phyloP scores from a whole-genome alignment of 2,113 vertebrate genomes.

The Noturus placidus region DNA sequence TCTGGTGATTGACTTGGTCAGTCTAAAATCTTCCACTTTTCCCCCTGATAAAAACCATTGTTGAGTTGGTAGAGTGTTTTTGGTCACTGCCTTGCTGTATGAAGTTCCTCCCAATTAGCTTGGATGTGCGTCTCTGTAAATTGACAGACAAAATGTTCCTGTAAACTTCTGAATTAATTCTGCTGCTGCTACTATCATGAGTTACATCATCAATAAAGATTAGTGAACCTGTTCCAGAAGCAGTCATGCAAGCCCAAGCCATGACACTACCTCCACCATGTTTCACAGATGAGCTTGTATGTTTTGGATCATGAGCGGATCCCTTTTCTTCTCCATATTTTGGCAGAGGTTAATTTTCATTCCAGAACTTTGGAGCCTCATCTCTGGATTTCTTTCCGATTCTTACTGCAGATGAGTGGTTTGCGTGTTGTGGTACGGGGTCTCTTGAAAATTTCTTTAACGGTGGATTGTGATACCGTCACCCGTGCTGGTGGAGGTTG shows the following conservation, averaged over 20 bases:
- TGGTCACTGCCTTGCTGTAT: neutral
- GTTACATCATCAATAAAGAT: too few relatives aligned
- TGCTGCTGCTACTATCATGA: neutral
- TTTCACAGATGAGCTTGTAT: neutral
- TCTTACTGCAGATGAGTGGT: neutral
- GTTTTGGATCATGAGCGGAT: too few relatives aligned
- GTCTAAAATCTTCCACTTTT: neutral
- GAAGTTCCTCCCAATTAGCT: neutral
- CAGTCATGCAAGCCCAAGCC: too few relatives aligned
- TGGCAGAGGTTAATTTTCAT: neutral
- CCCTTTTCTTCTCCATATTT: too few relatives aligned
- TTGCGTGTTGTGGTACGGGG: neutral
- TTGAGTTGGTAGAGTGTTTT: too few relatives aligned
- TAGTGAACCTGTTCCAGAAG: neutral
- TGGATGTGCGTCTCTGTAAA: too few relatives aligned
- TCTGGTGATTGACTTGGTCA: neutral
- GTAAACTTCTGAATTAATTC: too few relatives aligned
- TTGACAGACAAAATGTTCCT: too few relatives aligned
- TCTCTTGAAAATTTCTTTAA: neutral
- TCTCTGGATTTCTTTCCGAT: neutral
- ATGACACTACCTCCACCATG: too few relatives aligned
- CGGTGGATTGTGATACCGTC: neutral
- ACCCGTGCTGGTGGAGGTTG: neutral
- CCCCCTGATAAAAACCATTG: too few relatives aligned
- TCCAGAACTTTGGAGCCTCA: neutral